Evolutionary conservation across 2,888 invertebrate genomes (phyloP).

Genomic region (Chydorus sphaericus): DNA sequence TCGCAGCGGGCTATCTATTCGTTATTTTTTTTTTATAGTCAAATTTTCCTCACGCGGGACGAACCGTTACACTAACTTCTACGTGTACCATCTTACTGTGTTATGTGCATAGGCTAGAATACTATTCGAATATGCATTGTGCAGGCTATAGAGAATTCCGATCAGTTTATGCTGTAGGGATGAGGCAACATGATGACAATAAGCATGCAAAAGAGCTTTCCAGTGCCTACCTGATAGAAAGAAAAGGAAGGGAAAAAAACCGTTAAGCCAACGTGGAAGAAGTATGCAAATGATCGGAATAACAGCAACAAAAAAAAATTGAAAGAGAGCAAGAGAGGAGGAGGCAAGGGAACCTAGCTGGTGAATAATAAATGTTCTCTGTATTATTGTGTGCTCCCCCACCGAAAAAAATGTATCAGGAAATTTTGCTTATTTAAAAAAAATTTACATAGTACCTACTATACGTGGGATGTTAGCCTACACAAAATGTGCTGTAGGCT

Average conservation of each 20-base stretch:
- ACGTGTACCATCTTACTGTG: no score
- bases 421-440: constrained; percentile 4
- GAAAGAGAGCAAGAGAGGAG: not conserved
- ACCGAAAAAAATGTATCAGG: no score
- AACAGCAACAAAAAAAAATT: constrained; percentile 1
- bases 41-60: not conserved
- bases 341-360: not conserved
- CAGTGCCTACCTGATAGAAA: not conserved
- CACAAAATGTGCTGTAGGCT: no score
- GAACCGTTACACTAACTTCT: not conserved
- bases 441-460: no score
- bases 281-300: constrained; percentile 4
- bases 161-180: not conserved
- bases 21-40: no score
- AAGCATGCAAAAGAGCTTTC: constrained; percentile 6
- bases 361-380: no score
- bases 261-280: constrained; percentile 2
- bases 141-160: constrained; percentile 1
- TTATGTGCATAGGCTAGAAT: no score
- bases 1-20: no score
- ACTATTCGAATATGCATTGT: no score
- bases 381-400: no score
- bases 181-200: not conserved
- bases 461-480: no score
- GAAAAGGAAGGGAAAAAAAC: not conserved